These are phyloP conservation scores for Sminthopsis crassicaudata DNA, from an alignment of 2,113 vertebrate genomes.

Conservation along the genomic window DNA sequence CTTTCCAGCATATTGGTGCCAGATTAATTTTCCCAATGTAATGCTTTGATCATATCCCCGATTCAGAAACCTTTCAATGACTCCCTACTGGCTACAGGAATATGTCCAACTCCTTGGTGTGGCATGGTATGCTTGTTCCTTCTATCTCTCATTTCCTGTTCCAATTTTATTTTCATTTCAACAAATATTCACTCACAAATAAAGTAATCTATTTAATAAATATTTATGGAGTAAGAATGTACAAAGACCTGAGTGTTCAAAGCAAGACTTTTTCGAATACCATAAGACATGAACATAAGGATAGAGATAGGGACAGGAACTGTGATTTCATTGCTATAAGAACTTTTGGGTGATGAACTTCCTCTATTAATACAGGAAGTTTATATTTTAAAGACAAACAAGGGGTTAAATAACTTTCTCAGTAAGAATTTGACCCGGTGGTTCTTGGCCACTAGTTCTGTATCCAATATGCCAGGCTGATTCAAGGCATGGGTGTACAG, in stretches of 20 bases:
- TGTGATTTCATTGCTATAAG: not conserved
- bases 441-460: not conserved
- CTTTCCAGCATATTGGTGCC: not conserved
- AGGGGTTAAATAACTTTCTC: not conserved
- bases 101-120: not conserved
- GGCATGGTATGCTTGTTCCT: not conserved
- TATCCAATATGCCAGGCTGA: not conserved
- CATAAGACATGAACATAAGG: not conserved
- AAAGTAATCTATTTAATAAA: not conserved
- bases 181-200: not conserved
- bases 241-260: not conserved
- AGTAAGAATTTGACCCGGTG: not conserved
- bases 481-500: not conserved
- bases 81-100: constrained; percentile 27
- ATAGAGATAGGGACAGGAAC: not conserved
- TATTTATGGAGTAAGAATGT: not conserved
- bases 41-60: not conserved
- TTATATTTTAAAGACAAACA: not conserved
- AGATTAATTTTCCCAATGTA: not conserved
- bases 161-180: not conserved
- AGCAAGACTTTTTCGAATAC: not conserved
- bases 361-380: not conserved
- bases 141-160: not conserved
- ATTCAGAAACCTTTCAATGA: not conserved
- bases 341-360: not conserved